phyloP scores from a whole-genome alignment of 2,797 vertebrate species.

The Scomberomorus guttatus region DNA sequence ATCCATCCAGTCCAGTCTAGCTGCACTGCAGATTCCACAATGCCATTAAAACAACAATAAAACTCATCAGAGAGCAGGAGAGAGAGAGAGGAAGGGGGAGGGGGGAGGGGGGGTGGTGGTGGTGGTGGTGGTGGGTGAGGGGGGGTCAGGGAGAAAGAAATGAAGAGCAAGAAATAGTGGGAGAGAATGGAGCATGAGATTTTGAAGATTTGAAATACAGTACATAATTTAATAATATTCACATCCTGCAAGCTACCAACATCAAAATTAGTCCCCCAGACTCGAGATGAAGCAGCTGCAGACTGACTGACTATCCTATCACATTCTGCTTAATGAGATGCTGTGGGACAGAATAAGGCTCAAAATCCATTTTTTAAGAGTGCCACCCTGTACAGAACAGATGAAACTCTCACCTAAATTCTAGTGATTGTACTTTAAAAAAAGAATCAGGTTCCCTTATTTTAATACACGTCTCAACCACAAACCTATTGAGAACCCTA shows the following conservation, averaged over 20 bases:
- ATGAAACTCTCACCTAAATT: too few relatives aligned
- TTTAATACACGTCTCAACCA: too few relatives aligned
- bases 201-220: background rate
- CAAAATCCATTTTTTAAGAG: background rate
- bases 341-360: background rate
- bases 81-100: background rate
- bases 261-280: background rate
- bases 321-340: background rate
- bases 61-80: constrained; percentile 43
- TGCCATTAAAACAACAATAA: constrained; percentile 66
- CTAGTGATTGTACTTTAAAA: too few relatives aligned
- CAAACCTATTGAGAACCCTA: too few relatives aligned
- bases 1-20: constrained; percentile 56
- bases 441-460: too few relatives aligned
- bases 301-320: background rate
- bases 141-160: too few relatives aligned
- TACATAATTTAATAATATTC: constrained; percentile 13
- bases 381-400: too few relatives aligned
- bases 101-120: background rate
- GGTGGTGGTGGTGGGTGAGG: background rate
- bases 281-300: constrained; percentile 7
- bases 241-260: background rate
- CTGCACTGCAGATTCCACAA: constrained; percentile 52
- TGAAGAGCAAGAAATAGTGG: background rate
- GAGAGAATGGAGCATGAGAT: background rate